Evolutionary conservation across 2,113 vertebrate species (phyloP).

Genomic region (Macquaria australasica): DNA sequence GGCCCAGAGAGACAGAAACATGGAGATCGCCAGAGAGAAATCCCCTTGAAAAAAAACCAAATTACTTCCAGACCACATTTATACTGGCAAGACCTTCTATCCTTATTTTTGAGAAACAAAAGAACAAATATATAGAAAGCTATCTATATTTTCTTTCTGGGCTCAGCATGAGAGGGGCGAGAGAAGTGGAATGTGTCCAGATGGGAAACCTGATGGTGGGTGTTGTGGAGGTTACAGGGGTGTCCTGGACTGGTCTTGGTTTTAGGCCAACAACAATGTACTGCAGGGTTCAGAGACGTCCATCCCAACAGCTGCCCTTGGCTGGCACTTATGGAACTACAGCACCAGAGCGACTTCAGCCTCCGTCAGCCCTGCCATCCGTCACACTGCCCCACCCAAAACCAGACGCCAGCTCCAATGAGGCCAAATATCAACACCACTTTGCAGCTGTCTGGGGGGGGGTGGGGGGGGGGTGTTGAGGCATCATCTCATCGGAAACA

Average conservation of each 20-base stretch:
- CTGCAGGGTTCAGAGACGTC: slow-evolving; percentile 22
- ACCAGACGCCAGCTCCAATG: slow-evolving; percentile 25
- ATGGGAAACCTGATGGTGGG: slow-evolving; percentile 24
- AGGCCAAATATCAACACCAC: slow-evolving; percentile 30
- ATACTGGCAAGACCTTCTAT: slow-evolving; percentile 3
- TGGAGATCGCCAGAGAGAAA: slow-evolving; percentile 28
- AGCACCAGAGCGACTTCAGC: slow-evolving; percentile 9
- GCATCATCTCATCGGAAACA: slow-evolving; percentile 26
- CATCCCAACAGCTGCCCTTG: slow-evolving; percentile 57
- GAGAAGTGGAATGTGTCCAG: not conserved
- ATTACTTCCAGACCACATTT: slow-evolving; percentile 60
- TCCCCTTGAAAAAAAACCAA: slow-evolving; percentile 40
- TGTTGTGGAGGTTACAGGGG: not conserved
- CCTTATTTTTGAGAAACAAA: slow-evolving; percentile 40
- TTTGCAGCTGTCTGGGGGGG: slow-evolving; percentile 59
- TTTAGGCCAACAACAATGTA: slow-evolving; percentile 52
- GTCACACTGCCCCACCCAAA: slow-evolving; percentile 45
- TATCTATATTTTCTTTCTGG: slow-evolving; percentile 30
- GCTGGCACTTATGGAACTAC: slow-evolving; percentile 23
- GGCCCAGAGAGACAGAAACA: slow-evolving; percentile 2
- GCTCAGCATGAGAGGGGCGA: slow-evolving; percentile 21
- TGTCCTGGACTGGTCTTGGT: slow-evolving; percentile 25
- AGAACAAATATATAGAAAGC: slow-evolving; percentile 40
- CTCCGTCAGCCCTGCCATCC: slow-evolving; percentile 29
- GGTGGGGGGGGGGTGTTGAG: not conserved